A percentile compares a stretch with the other conserved stretches of the same genome.
Evolutionary conservation across 2,888 invertebrate species (phyloP).

Genomic region (Diplolepis rosae): DNA sequence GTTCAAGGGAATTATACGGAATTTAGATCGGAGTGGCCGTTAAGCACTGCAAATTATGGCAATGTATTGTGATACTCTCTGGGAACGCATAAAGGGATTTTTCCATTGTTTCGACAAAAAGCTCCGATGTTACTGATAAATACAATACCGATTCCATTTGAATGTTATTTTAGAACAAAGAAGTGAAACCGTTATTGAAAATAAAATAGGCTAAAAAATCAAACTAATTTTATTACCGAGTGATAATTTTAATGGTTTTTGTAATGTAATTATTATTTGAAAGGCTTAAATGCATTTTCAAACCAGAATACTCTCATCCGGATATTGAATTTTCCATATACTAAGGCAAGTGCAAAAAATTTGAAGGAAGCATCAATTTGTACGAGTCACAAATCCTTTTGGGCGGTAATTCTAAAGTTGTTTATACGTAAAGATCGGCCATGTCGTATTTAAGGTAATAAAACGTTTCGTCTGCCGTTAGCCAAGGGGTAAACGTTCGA

Average conservation of each 20-base stretch:
- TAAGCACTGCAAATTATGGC: constrained; percentile 36
- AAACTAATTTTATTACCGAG: no score
- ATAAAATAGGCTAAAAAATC: no score
- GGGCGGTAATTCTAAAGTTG: constrained; percentile 17
- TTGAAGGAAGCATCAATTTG: neutral
- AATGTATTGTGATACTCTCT: constrained; percentile 31
- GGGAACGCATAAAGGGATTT: neutral
- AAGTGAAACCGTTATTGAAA: no score
- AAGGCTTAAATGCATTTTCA: no score
- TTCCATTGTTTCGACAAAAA: neutral
- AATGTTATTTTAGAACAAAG: no score
- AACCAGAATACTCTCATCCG: no score
- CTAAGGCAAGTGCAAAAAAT: no score
- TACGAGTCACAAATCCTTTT: neutral
- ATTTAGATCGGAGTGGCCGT: constrained; percentile 32
- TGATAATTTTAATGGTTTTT: no score
- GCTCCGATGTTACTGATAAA: neutral
- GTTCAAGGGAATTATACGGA: constrained; percentile 24
- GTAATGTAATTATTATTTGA: no score
- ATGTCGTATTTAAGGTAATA: constrained; percentile 53
- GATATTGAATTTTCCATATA: no score
- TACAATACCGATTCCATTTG: neutral
- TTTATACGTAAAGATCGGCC: constrained; percentile 39
- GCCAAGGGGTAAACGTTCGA: constrained; percentile 54
- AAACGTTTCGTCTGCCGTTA: constrained; percentile 45